Evolutionary conservation across 2,888 invertebrate genomes (phyloP).

Genomic region (Morinoia aosen): DNA sequence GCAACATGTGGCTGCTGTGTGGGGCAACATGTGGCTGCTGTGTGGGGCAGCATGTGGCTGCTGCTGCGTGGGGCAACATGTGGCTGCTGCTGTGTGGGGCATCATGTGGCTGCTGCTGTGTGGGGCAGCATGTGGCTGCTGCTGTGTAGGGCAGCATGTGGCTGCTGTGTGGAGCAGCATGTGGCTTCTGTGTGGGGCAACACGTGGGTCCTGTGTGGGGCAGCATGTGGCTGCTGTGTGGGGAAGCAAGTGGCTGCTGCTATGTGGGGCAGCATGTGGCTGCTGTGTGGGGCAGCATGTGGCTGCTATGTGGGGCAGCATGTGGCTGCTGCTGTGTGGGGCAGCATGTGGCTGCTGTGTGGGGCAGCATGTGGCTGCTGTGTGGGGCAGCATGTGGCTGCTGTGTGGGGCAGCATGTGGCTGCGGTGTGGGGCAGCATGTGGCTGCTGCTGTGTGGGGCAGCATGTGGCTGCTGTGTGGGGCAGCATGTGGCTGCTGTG

Average conservation of each 20-base stretch:
- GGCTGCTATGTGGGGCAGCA: no score
- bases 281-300: background rate
- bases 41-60: background rate
- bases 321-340: background rate
- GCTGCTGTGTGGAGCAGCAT: background rate
- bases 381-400: background rate
- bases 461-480: background rate
- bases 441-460: background rate
- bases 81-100: background rate
- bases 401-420: background rate
- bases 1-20: background rate
- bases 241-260: background rate
- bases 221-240: background rate
- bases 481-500: background rate
- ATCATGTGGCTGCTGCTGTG: no score
- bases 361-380: background rate
- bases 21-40: background rate
- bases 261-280: background rate
- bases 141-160: background rate
- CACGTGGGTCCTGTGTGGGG: background rate
- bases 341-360: background rate
- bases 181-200: background rate
- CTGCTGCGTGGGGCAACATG: background rate
- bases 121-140: background rate
- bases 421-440: background rate